Evolutionary conservation across 1,140 invertebrate species (phyloP).

Genomic region (Bathynomus jamesi): DNA sequence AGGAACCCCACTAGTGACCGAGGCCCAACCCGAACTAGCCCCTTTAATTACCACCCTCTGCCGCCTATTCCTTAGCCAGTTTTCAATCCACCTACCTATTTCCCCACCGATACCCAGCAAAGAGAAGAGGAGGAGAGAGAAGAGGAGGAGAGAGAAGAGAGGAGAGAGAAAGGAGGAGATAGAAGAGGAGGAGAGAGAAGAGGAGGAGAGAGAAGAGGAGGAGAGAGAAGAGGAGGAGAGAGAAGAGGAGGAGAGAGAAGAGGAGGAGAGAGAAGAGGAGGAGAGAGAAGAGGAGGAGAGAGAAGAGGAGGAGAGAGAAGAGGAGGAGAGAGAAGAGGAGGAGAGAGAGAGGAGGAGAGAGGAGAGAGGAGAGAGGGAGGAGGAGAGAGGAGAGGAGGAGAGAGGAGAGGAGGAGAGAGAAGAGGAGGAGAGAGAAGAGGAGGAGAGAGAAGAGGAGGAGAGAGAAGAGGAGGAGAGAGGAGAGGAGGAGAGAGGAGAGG

Average conservation of each 20-base stretch:
- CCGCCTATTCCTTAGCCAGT: too few relatives aligned
- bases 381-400: too few relatives aligned
- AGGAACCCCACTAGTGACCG: too few relatives aligned
- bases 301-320: too few relatives aligned
- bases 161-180: neutral
- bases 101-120: too few relatives aligned
- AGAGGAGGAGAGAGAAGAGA: too few relatives aligned
- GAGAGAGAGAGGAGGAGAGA: too few relatives aligned
- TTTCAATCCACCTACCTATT: too few relatives aligned
- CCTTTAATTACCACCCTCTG: too few relatives aligned
- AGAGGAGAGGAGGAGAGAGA: neutral
- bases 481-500: neutral
- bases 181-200: neutral
- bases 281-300: neutral
- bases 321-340: neutral
- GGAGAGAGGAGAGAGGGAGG: neutral
- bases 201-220: neutral
- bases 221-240: neutral
- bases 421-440: neutral
- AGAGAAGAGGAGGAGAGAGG: too few relatives aligned
- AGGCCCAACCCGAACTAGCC: too few relatives aligned
- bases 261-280: neutral
- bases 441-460: neutral
- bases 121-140: too few relatives aligned
- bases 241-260: neutral